Conservation (phyloP, 1,140 invertebrate species). For the Heterodera carotae region DNA sequence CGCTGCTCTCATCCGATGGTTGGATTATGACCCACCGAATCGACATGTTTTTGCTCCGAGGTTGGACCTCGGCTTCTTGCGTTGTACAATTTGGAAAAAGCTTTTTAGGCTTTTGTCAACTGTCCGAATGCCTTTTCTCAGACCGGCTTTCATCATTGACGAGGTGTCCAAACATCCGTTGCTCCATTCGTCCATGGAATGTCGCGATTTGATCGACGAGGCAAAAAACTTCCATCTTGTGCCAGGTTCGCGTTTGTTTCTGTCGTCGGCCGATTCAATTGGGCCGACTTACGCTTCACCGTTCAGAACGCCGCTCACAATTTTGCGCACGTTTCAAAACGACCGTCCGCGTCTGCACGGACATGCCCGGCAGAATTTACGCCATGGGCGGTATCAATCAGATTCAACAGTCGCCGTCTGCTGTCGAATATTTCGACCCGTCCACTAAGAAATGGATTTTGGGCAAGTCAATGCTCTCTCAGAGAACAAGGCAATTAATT, state of each 20-base stretch:
- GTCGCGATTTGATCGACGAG: slow-evolving; percentile 78
- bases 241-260: slow-evolving; percentile 65
- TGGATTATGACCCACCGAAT: slow-evolving; percentile 33
- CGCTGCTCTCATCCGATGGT: slow-evolving; percentile 47
- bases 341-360: slow-evolving; percentile 77
- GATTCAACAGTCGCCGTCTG: slow-evolving; percentile 24
- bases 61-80: too few relatives aligned
- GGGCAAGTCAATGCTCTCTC: slow-evolving; percentile 82
- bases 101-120: slow-evolving; percentile 75
- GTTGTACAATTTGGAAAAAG: too few relatives aligned
- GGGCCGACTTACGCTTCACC: too few relatives aligned
- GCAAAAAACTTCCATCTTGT: slow-evolving; percentile 82
- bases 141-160: slow-evolving; percentile 81
- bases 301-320: slow-evolving; percentile 75
- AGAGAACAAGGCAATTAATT: slow-evolving; percentile 66
- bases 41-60: slow-evolving; percentile 32
- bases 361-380: slow-evolving; percentile 78
- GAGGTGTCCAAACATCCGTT: slow-evolving; percentile 79
- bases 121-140: slow-evolving; percentile 79
- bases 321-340: slow-evolving; percentile 74
- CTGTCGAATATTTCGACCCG: slow-evolving; percentile 82
- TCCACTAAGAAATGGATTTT: slow-evolving; percentile 75
- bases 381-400: slow-evolving; percentile 78
- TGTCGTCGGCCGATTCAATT: too few relatives aligned
- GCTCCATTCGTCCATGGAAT: slow-evolving; percentile 69